Conservation (phyloP, 2,888 invertebrate species). For the Halictus quadricinctus region DNA sequence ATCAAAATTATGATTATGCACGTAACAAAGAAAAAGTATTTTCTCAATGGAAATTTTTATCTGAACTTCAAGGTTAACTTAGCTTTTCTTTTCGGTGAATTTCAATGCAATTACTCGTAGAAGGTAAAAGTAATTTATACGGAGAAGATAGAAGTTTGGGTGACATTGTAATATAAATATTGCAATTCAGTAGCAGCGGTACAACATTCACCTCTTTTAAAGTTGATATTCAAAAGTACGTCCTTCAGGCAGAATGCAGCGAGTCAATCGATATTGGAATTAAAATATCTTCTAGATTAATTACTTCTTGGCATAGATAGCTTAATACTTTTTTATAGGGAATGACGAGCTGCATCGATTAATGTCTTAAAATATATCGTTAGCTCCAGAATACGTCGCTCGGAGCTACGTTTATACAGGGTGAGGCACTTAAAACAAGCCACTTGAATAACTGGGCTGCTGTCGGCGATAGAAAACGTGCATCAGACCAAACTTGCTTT, state of each 20-base stretch:
- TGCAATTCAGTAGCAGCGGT: neutral
- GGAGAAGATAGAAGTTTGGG: neutral
- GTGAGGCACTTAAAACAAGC: neutral
- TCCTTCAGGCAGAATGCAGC: conserved; percentile 4
- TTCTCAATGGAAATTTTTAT: neutral
- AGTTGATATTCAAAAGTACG: conserved; percentile 7
- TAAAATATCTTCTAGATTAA: conserved; percentile 19
- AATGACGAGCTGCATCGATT: conserved; percentile 22
- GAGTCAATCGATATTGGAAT: conserved; percentile 11
- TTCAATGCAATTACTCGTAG: neutral
- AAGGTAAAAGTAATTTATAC: neutral
- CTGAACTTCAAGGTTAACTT: neutral
- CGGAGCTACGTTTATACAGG: neutral
- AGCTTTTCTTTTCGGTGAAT: neutral
- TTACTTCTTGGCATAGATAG: conserved; percentile 17
- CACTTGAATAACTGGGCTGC: conserved; percentile 1
- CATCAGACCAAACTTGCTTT: neutral
- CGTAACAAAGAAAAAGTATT: neutral
- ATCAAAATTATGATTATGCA: neutral
- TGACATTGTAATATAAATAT: neutral
- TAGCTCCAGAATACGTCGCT: neutral
- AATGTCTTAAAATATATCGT: conserved; percentile 13
- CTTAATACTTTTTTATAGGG: conserved; percentile 19
- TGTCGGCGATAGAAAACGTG: conserved; percentile 1
- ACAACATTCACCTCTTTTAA: neutral